A percentile compares a stretch with the other conserved stretches of the same genome.
Evolutionary conservation across 2,797 vertebrate species (phyloP).

Genomic region (Chaetodon trifasciatus): DNA sequence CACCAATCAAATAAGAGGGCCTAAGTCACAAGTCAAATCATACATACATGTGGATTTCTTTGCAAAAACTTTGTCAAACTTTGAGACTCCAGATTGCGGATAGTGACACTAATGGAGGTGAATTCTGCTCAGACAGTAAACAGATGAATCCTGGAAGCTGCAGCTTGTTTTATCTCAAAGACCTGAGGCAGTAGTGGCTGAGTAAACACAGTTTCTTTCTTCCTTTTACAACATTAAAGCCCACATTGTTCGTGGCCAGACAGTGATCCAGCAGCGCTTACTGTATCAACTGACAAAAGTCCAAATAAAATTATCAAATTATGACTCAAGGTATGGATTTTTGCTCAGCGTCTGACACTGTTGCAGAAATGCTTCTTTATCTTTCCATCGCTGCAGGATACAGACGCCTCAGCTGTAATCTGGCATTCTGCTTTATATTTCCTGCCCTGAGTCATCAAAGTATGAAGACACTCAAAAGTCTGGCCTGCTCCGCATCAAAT

Average conservation of each 20-base stretch:
- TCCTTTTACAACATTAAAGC: not conserved
- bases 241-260: not conserved
- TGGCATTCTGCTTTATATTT: conserved; percentile 26
- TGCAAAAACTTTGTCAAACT: not conserved
- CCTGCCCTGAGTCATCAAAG: conserved; percentile 23
- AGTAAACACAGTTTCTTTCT: not conserved
- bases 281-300: not conserved
- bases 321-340: conserved; percentile 9
- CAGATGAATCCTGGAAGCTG: conserved; percentile 3
- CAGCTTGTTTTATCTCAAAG: not conserved
- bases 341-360: not conserved
- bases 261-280: not conserved
- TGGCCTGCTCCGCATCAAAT: conserved; percentile 7
- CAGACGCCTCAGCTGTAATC: conserved; percentile 6
- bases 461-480: conserved; percentile 18
- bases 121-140: not conserved
- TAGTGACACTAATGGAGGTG: not conserved
- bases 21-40: no score
- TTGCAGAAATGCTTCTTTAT: conserved; percentile 16
- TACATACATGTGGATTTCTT: not conserved
- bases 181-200: not conserved
- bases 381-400: conserved; percentile 6
- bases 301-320: not conserved
- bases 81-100: not conserved
- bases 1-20: not conserved